phyloP scores from a whole-genome alignment of 2,113 vertebrate genomes.

The Pandion haliaetus region DNA sequence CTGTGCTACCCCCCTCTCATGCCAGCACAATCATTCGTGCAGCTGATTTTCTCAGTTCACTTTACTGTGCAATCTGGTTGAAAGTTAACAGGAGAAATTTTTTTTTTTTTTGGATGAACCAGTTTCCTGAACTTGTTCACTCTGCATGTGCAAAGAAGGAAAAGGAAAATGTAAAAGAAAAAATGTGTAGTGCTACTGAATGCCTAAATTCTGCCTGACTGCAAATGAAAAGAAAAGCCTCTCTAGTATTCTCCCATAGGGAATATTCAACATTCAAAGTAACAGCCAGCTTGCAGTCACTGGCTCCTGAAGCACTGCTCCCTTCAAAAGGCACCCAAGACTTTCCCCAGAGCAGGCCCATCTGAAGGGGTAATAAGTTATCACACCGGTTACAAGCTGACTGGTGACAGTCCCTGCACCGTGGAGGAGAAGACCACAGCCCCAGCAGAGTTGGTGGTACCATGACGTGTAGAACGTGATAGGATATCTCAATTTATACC shows the following conservation, averaged over 20 bases:
- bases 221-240: not conserved
- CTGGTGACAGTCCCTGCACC: not conserved
- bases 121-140: not conserved
- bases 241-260: not conserved
- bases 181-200: not conserved
- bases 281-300: not conserved
- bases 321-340: not conserved
- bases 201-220: not conserved
- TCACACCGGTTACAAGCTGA: not conserved
- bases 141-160: not conserved
- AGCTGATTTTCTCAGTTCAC: not conserved
- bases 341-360: not conserved
- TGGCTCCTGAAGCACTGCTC: not conserved
- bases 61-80: not conserved
- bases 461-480: rapidly evolving
- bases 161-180: not conserved
- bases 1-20: not conserved
- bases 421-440: not conserved
- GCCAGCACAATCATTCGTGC: not conserved
- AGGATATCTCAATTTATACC: not conserved
- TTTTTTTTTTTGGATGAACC: not conserved
- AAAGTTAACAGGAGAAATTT: not conserved
- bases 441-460: rapidly evolving
- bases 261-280: not conserved
- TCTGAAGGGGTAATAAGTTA: not conserved